Conservation (phyloP, 2,888 invertebrate species). For the Drosophila aldrichi region DNA sequence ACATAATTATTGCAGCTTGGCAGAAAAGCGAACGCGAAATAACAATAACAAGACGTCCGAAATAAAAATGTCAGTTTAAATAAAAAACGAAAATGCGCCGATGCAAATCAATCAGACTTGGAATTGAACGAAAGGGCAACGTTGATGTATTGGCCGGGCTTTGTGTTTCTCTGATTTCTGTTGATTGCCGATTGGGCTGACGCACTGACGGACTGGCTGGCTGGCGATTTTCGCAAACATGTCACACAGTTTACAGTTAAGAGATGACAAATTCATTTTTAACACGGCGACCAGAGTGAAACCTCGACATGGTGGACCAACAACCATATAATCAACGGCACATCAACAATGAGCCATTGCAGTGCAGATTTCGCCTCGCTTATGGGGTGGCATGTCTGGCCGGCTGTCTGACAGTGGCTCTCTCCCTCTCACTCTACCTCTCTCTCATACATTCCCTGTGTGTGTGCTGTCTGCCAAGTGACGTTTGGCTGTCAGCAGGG, state of each 20-base stretch:
- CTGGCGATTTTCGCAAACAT: constrained; percentile 76
- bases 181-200: constrained; percentile 9
- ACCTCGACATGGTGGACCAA: constrained; percentile 55
- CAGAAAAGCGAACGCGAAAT: constrained; percentile 26
- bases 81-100: constrained; percentile 62
- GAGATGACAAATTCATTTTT: constrained; percentile 83
- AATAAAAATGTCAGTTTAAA: constrained; percentile 72
- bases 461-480: too few species aligned
- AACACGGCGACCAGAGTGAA: constrained; percentile 76
- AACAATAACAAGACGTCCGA: constrained; percentile 36
- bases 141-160: constrained; percentile 78
- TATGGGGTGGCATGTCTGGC: constrained; percentile 32
- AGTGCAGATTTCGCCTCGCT: constrained; percentile 56
- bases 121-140: constrained; percentile 38
- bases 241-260: constrained; percentile 79
- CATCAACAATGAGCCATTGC: constrained; percentile 73
- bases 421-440: constrained; percentile 19
- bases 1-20: constrained; percentile 79
- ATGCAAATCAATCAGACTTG: constrained; percentile 85
- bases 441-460: background rate
- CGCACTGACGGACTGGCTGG: constrained; percentile 11
- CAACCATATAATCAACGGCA: constrained; percentile 67
- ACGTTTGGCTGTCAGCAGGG: constrained; percentile 74
- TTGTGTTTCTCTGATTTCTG: constrained; percentile 70
- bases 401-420: constrained; percentile 16